Percentiles rank a stretch among this genome's conserved stretches.
These are phyloP conservation scores for Chelidonichthys spinosus DNA, from an alignment of 2,797 vertebrate species.

Conservation along the genomic window DNA sequence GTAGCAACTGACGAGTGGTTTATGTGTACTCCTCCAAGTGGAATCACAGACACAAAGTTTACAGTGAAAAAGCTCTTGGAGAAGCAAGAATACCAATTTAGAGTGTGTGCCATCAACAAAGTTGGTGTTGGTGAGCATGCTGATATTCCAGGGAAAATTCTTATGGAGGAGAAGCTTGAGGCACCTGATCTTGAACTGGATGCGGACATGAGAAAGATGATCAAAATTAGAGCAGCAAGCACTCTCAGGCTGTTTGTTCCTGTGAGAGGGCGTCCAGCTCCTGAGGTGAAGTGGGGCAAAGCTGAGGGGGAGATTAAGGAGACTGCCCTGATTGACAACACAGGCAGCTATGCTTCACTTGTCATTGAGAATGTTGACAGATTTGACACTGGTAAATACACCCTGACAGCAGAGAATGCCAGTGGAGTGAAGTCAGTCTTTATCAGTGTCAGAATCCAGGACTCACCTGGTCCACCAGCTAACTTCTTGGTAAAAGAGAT, in stretches of 20 bases:
- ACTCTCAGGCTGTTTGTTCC: conserved; percentile 96
- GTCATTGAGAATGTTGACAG: conserved; percentile 96
- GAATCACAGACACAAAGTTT: conserved; percentile 90
- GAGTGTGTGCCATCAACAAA: conserved; percentile 97
- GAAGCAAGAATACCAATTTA: conserved; percentile 98
- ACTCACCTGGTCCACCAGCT: conserved; percentile 94
- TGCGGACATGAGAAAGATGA: conserved; percentile 95
- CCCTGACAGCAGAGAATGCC: conserved; percentile 94
- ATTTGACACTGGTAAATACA: conserved; percentile 97
- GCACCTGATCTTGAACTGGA: conserved; percentile 97
- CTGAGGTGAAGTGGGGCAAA: conserved; percentile 98
- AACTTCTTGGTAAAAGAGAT: conserved; percentile 95
- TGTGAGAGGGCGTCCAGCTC: conserved; percentile 94
- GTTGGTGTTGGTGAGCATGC: conserved; percentile 96
- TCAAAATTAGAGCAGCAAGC: conserved; percentile 94
- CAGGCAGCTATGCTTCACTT: conserved; percentile 94
- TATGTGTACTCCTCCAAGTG: conserved; percentile 94
- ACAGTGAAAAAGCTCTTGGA: conserved; percentile 93
- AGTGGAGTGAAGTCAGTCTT: conserved; percentile 97
- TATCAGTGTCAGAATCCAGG: conserved; percentile 95
- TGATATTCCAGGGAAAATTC: conserved; percentile 90
- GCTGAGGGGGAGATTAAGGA: conserved; percentile 94
- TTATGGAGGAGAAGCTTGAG: conserved; percentile 96
- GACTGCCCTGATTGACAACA: conserved; percentile 92
- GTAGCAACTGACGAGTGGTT: conserved; percentile 91